Evolutionary conservation across 2,113 vertebrate genomes (phyloP).

Genomic region (Acrocephalus arundinaceus): DNA sequence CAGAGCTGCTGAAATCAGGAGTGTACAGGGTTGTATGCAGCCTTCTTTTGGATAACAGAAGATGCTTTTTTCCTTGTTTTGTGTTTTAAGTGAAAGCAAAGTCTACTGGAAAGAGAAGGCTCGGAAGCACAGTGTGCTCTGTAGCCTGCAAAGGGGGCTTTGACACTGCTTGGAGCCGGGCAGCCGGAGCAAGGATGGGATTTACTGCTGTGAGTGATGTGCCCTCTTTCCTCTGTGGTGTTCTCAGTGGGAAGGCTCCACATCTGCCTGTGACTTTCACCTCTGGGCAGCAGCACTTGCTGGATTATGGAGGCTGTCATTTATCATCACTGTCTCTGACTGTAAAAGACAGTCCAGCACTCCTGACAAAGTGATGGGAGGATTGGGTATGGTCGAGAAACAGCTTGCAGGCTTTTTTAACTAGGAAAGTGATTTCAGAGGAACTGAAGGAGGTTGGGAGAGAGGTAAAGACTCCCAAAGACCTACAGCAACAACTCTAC

Average conservation of each 20-base stretch:
- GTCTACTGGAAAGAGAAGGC: not conserved
- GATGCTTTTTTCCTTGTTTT: not conserved
- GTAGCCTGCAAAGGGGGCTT: not conserved
- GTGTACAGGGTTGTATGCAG: not conserved
- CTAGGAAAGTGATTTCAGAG: not conserved
- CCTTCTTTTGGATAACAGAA: not conserved
- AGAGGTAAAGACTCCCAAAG: not conserved
- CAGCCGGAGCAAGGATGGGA: rapidly evolving
- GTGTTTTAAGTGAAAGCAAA: not conserved
- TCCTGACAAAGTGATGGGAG: not conserved
- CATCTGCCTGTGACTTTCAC: not conserved
- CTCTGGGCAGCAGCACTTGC: conserved; percentile 20
- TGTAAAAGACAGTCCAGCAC: not conserved
- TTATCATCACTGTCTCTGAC: conserved; percentile 20
- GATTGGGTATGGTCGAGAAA: not conserved
- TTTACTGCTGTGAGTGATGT: conserved; percentile 10
- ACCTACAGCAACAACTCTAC: not conserved
- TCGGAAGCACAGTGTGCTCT: not conserved
- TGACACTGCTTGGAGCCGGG: not conserved
- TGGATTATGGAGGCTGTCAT: conserved; percentile 52
- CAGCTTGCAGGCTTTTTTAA: conserved; percentile 15
- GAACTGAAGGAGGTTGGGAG: not conserved
- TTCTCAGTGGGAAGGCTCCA: not conserved
- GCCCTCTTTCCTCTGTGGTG: not conserved
- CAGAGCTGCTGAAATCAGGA: not conserved